phyloP scores from a whole-genome alignment of 2,888 invertebrate genomes.

The Sphecodes monilicornis region DNA sequence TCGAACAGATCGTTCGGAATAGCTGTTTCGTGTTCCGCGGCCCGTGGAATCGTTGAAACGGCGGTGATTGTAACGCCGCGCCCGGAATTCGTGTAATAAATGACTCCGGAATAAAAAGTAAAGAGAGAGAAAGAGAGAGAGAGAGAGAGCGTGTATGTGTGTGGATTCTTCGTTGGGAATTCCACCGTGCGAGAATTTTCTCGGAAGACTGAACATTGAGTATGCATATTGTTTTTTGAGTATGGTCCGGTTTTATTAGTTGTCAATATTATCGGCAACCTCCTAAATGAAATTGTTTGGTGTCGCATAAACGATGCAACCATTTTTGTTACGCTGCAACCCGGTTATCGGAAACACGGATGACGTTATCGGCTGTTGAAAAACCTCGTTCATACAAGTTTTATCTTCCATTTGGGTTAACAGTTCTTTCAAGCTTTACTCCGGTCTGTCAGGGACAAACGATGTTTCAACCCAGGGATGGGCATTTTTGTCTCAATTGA shows the following conservation, averaged over 20 bases:
- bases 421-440: background rate
- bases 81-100: background rate
- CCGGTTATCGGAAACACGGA: background rate
- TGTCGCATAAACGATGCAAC: background rate
- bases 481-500: too few relatives aligned
- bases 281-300: background rate
- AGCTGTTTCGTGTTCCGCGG: conserved; percentile 19
- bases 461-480: too few relatives aligned
- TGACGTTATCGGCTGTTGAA: background rate
- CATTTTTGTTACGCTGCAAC: background rate
- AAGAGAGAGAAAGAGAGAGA: background rate
- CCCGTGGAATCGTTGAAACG: conserved; percentile 11
- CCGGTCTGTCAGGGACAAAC: background rate
- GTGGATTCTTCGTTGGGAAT: background rate
- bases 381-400: background rate
- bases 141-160: too few relatives aligned
- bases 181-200: background rate
- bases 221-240: background rate
- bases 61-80: background rate
- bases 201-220: background rate
- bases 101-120: background rate
- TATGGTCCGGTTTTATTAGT: background rate
- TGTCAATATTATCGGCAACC: background rate
- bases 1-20: background rate
- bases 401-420: background rate